Evolutionary conservation across 1,140 invertebrate species (phyloP), one percentile per base, ranked within the genome.

Genomic region (Phymorhynchus buccinoides): DNA sequence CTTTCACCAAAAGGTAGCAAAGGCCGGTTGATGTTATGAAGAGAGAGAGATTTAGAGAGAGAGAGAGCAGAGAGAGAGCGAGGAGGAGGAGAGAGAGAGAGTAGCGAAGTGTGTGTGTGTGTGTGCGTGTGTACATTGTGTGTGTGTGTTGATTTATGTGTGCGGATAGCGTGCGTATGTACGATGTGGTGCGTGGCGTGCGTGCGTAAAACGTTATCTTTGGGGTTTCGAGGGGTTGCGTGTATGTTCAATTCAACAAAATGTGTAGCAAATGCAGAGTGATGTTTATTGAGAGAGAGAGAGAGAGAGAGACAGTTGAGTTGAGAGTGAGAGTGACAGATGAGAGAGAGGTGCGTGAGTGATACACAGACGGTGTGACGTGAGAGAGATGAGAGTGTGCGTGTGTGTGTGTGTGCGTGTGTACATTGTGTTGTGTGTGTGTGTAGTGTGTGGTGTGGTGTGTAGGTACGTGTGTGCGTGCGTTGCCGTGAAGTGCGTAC

Each of bases 381-480:
- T n/a, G n/a, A n/a, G n/a, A n/a, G n/a, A n/a, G n/a, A n/a, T n/a
- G n/a, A n/a, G n/a, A n/a, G n/a, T n/a, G n/a, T n/a, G n/a, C n/a
- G n/a, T n/a, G n/a, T n/a, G n/a, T n/a, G n/a, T n/a, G n/a, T n/a
- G n/a, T n/a, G n/a, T n/a, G n/a, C n/a, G n/a, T n/a, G n/a, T n/a
- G n/a, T n/a, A 30, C 6, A 30, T 7, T 22, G 6, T 71, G 22
- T 22, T n/a, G 66, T 71, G 66, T 9, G 66, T 9, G n/a, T 12
- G 66, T 9, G 66, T 12, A 30, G 66, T 9, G 7, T 71, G n/a
- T 9, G n/a, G 18, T 18, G 14, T 32, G 37, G 35, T 78, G 75
- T 78, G 30, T 78, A 39, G 37, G 30, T 78, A 35, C 3, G 75
- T 39, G 75, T 39, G 75, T 39, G 75, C 41, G 75, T 42, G 75